A percentile compares a stretch with the other conserved stretches of the same genome.
These are phyloP conservation scores for Lepidocyrtoides sp. DNA, from an alignment of 2,888 invertebrate genomes.

Conservation along the genomic window DNA sequence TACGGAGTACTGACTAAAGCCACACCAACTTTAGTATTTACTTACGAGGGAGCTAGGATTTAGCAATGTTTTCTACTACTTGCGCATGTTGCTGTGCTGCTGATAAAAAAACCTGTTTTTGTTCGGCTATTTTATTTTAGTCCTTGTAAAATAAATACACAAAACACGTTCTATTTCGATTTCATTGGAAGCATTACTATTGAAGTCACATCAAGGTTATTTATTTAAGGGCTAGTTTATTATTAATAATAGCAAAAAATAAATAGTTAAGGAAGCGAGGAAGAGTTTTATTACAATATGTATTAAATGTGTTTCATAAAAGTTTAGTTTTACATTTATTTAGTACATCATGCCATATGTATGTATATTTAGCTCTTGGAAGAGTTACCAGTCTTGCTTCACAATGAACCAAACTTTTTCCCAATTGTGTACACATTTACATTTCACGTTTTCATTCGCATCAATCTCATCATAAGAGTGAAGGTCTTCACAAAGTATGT, in stretches of 20 bases:
- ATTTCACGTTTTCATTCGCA: too few species aligned
- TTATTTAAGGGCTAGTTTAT: conserved; percentile 27
- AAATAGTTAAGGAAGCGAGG: not conserved
- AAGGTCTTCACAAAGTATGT: too few species aligned
- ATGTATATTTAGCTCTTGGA: too few species aligned
- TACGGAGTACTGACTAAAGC: not conserved
- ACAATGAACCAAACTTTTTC: too few species aligned
- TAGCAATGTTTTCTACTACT: too few species aligned
- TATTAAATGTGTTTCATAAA: not conserved
- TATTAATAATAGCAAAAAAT: conserved; percentile 14
- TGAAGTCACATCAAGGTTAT: conserved; percentile 34
- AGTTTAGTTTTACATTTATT: not conserved
- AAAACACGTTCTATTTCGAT: conserved; percentile 3
- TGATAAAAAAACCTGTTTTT: not conserved
- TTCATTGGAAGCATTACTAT: conserved; percentile 25
- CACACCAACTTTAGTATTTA: not conserved
- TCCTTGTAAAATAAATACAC: not conserved
- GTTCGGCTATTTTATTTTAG: not conserved
- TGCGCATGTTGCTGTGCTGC: conserved; percentile 6
- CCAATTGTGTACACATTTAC: too few species aligned
- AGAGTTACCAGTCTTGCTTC: too few species aligned
- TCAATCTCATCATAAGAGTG: too few species aligned
- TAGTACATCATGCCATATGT: too few species aligned
- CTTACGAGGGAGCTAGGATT: too few species aligned
- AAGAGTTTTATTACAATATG: not conserved